phyloP scores from a whole-genome alignment of 1,140 invertebrate species.

The Cyphomyrmex costatus region DNA sequence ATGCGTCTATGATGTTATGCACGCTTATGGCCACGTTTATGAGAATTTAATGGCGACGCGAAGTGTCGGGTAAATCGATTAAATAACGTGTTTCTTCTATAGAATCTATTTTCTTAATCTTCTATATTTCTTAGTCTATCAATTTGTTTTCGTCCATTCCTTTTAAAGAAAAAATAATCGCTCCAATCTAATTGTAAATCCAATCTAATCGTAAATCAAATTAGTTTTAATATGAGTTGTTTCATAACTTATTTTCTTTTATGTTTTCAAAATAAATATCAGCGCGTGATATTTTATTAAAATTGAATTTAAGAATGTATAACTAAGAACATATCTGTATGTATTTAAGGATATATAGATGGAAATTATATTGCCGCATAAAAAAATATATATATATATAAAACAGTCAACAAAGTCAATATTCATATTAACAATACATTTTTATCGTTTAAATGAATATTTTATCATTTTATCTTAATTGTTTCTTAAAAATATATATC shows the following conservation, averaged over 20 bases:
- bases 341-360: no score
- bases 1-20: conserved; percentile 3
- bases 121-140: conserved; percentile 7
- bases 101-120: background rate
- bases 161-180: background rate
- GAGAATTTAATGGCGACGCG: conserved; percentile 35
- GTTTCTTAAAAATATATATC: no score
- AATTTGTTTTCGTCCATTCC: background rate
- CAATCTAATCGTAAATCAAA: no score
- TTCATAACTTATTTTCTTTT: background rate
- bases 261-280: background rate
- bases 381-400: no score
- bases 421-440: no score
- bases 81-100: conserved; percentile 21
- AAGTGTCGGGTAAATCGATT: conserved; percentile 10
- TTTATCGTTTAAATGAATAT: no score
- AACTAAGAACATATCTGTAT: no score
- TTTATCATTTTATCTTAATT: no score
- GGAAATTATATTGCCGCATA: no score
- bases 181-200: background rate
- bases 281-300: background rate
- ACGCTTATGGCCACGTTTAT: conserved; percentile 28
- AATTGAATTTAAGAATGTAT: background rate
- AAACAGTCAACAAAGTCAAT: no score
- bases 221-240: background rate